phyloP scores from a whole-genome alignment of 2,888 invertebrate genomes.

The Agonopterix alstromeriana region DNA sequence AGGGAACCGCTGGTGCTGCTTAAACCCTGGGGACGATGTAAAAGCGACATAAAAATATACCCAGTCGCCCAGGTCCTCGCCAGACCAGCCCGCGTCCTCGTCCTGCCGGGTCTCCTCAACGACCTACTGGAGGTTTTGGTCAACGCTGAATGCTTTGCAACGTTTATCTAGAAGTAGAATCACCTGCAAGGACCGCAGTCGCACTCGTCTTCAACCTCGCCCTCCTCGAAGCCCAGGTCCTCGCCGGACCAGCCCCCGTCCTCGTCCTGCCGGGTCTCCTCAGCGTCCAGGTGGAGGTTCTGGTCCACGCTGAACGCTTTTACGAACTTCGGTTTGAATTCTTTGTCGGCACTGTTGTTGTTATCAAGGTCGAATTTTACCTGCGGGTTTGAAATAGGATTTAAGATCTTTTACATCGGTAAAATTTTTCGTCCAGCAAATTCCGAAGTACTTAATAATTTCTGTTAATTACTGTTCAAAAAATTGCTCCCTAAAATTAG shows the following conservation, averaged over 20 bases:
- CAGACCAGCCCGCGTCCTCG: constrained; percentile 31
- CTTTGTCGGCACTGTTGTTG: constrained; percentile 27
- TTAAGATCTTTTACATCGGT: too few species aligned
- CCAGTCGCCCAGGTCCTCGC: constrained; percentile 61
- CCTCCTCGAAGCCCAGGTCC: background rate
- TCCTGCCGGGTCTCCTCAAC: constrained; percentile 1
- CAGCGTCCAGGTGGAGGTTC: constrained; percentile 29
- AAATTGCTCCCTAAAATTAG: too few species aligned
- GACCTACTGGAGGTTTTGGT: constrained; percentile 34
- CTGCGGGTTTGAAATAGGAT: constrained; percentile 20
- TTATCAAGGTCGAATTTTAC: constrained; percentile 48
- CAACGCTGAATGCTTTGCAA: constrained; percentile 39
- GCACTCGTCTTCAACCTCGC: background rate
- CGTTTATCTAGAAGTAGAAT: background rate
- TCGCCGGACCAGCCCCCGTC: constrained; percentile 14
- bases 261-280: background rate
- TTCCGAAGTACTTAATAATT: too few species aligned
- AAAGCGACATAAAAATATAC: too few species aligned
- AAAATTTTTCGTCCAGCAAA: too few species aligned
- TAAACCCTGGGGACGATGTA: background rate
- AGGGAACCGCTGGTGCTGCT: too few species aligned
- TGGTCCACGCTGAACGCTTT: constrained; percentile 39
- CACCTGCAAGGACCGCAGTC: background rate
- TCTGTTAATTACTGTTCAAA: too few species aligned
- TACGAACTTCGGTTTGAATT: constrained; percentile 12